These are phyloP conservation scores for Anolis apletophallus DNA, from an alignment of 2,797 vertebrate species.

Conservation along the genomic window DNA sequence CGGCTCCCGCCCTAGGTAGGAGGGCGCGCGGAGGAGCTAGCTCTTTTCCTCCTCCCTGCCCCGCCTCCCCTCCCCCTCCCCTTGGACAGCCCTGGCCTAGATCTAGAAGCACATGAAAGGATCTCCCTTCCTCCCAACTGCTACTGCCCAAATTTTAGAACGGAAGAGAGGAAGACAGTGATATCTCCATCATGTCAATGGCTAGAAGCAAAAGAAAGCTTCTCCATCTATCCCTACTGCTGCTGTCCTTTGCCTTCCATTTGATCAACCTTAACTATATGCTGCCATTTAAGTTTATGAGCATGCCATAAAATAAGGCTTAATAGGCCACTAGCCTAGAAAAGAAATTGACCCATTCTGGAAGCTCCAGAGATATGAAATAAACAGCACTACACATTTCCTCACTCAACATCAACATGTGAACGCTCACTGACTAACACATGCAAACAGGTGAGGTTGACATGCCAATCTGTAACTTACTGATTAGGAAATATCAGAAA, in stretches of 20 bases:
- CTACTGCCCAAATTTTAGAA: too few relatives aligned
- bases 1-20: too few relatives aligned
- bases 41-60: too few relatives aligned
- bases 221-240: too few relatives aligned
- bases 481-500: not conserved
- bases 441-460: slow-evolving; percentile 55
- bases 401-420: slow-evolving; percentile 54
- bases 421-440: slow-evolving; percentile 40
- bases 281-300: slow-evolving; percentile 67
- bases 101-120: too few relatives aligned
- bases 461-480: not conserved
- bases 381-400: slow-evolving; percentile 48
- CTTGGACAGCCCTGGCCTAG: too few relatives aligned
- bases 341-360: slow-evolving; percentile 62
- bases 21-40: too few relatives aligned
- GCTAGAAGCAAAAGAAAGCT: too few relatives aligned
- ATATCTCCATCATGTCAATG: too few relatives aligned
- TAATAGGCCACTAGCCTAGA: slow-evolving; percentile 61
- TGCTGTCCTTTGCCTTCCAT: slow-evolving; percentile 45
- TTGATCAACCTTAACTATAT: slow-evolving; percentile 66
- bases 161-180: too few relatives aligned
- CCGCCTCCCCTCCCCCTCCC: too few relatives aligned
- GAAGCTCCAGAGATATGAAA: slow-evolving; percentile 55
- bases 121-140: too few relatives aligned
- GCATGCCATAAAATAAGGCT: slow-evolving; percentile 62